Conservation (phyloP, 35 echinoderm and acorn worm genomes). For the Hemicentrotus pulcherrimus region DNA sequence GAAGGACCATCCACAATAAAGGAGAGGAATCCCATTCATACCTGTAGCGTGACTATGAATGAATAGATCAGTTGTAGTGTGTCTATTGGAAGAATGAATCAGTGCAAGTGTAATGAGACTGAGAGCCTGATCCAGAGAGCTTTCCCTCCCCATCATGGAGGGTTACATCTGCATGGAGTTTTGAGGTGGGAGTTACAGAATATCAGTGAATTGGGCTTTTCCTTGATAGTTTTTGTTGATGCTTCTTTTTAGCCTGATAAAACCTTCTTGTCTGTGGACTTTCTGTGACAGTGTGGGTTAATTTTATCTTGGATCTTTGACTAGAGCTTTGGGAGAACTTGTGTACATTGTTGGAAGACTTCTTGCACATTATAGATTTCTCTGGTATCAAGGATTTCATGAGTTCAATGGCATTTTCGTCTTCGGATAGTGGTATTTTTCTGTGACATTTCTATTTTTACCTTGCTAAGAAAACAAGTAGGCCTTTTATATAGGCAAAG, state of each 20-base stretch:
- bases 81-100: background rate
- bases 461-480: too few relatives aligned
- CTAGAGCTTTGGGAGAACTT: background rate
- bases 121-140: background rate
- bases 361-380: too few relatives aligned
- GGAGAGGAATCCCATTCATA: slow-evolving; percentile 2
- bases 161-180: background rate
- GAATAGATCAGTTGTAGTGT: background rate
- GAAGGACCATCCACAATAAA: background rate
- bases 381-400: too few relatives aligned
- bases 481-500: too few relatives aligned
- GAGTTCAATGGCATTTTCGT: too few relatives aligned
- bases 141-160: background rate
- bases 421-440: too few relatives aligned
- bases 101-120: background rate
- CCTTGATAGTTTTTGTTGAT: background rate
- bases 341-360: background rate
- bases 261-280: background rate
- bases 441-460: too few relatives aligned
- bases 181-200: background rate
- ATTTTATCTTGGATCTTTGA: background rate
- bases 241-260: background rate
- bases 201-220: background rate
- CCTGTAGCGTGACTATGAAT: background rate
- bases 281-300: too few relatives aligned